Conservation (phyloP, 2,113 vertebrate genomes). For the Telmatochromis bifrenatus region DNA sequence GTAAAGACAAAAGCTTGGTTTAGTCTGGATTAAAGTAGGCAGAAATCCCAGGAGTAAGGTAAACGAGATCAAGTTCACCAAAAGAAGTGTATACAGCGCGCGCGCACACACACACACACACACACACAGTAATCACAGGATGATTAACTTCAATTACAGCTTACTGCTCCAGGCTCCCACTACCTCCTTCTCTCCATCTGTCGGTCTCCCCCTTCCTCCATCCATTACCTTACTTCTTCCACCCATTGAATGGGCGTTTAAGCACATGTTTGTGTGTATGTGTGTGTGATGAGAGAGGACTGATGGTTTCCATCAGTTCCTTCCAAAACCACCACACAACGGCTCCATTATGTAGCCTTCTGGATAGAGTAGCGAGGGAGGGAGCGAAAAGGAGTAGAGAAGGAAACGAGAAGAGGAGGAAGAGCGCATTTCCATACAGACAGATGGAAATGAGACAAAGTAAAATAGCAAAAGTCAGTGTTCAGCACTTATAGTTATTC, state of each 20-base stretch:
- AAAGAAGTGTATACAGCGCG: neutral
- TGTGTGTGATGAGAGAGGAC: constrained; percentile 34
- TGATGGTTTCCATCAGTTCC: constrained; percentile 66
- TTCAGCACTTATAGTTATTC: neutral
- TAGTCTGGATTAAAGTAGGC: constrained; percentile 51
- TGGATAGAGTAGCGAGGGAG: constrained; percentile 14
- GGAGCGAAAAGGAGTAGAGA: constrained; percentile 1
- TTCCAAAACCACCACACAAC: constrained; percentile 70
- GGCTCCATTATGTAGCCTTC: constrained; percentile 63
- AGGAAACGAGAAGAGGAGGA: neutral
- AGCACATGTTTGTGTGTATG: constrained; percentile 14
- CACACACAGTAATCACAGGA: constrained; percentile 27
- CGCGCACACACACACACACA: no score
- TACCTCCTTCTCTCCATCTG: constrained; percentile 28
- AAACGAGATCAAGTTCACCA: neutral
- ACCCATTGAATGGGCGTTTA: constrained; percentile 32
- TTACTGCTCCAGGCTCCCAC: constrained; percentile 47
- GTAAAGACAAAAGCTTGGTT: constrained; percentile 4
- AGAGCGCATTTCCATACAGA: neutral
- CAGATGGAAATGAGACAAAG: neutral
- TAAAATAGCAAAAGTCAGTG: neutral
- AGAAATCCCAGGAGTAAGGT: constrained; percentile 24
- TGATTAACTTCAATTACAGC: constrained; percentile 66
- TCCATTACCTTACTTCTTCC: constrained; percentile 60
- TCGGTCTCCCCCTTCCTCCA: constrained; percentile 26